Evolutionary conservation across 1,140 invertebrate species (phyloP), one percentile per base, ranked within the genome.

Genomic region (Papilio helenus): DNA sequence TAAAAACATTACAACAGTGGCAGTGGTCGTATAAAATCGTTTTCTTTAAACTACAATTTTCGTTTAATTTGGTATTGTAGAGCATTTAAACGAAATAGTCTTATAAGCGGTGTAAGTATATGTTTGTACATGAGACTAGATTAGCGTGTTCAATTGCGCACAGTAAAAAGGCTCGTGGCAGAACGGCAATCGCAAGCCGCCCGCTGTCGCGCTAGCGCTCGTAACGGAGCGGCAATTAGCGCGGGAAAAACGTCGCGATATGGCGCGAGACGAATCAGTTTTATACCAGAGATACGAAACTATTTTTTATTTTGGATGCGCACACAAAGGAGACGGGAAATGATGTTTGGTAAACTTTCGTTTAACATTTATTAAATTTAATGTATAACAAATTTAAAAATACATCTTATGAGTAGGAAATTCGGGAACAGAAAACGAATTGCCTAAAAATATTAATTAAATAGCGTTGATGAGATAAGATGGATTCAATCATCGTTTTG

Each of bases 221-320:
- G 81, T 83, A 77, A 82, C 79, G 29, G 79, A 58, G 68, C 79
- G 76, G 83, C 84, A 89, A 91, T 91, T 90, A 91, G 85, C 85
- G 86, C 82, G 79, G 86, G 87, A 88, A 89, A 89, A 89, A 88
- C 85, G 83, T 80, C 79, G 82, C 87, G 87, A 90, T 88, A 88
- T 90, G 86, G 88, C 84, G 84, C 87, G 88, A 85, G 86, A 88
- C 88, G 88, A 88, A 88, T 89, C 85, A 83, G 82, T 80, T 39
- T 68, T 18, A 20, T 71, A n/a, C 49, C 78, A 34, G 76, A 83
- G 46, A 29, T 81, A 76, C 46, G 79, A 85, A 86, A 76, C 18
- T 18, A 77, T 74, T 49, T 72, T 23, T 77, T 76, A n/a, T 68
- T 39, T 34, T 55, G 51, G 51, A 55, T 55, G 51, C 34, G 14